phyloP scores from a whole-genome alignment of 2,797 vertebrate species.

The Apogon talboti region DNA sequence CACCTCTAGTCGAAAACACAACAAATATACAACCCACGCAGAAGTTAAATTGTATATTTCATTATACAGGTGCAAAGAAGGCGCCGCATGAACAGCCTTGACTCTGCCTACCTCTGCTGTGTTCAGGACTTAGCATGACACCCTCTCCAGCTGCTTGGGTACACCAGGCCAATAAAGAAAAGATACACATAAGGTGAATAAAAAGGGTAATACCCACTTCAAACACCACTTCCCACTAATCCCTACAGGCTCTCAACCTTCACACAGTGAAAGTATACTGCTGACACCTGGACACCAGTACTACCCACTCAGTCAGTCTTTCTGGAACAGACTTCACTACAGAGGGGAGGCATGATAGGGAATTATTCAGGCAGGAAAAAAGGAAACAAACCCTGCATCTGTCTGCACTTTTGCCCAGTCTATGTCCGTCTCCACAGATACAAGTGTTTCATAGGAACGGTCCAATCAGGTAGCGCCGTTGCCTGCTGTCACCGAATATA shows the following conservation, averaged over 20 bases:
- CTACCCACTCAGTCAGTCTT: conserved; percentile 55
- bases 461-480: conserved; percentile 20
- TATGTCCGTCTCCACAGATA: conserved; percentile 22
- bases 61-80: conserved; percentile 16
- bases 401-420: conserved; percentile 25
- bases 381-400: conserved; percentile 20
- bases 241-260: conserved; percentile 65
- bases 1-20: background rate
- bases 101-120: conserved; percentile 5
- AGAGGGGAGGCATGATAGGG: conserved; percentile 39
- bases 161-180: conserved; percentile 53
- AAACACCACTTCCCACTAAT: conserved; percentile 72
- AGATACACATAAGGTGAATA: conserved; percentile 64
- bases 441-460: conserved; percentile 8
- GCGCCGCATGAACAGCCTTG: conserved; percentile 7
- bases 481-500: too few relatives aligned
- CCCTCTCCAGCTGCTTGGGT: conserved; percentile 41
- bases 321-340: conserved; percentile 43
- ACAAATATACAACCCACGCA: background rate
- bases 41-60: conserved; percentile 6
- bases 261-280: conserved; percentile 45
- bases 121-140: conserved; percentile 9
- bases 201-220: conserved; percentile 70
- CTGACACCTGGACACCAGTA: conserved; percentile 61
- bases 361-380: conserved; percentile 44